phyloP scores from a whole-genome alignment of 2,113 vertebrate genomes.

The Etheostoma cragini region DNA sequence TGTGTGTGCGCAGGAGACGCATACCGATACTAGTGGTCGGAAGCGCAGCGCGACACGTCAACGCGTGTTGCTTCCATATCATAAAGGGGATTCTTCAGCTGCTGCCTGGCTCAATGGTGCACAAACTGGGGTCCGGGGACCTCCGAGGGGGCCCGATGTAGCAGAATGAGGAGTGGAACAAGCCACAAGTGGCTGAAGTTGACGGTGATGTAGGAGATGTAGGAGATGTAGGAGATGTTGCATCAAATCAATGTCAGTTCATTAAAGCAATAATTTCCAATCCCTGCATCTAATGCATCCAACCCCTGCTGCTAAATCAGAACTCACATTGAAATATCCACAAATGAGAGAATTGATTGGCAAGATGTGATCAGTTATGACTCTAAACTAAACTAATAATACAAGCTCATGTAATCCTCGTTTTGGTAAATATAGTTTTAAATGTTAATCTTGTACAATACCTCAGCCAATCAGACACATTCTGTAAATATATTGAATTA shows the following conservation, averaged over 20 bases:
- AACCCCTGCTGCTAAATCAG: neutral
- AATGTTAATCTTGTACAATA: neutral
- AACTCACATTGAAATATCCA: neutral
- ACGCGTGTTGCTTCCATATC: conserved; percentile 70
- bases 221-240: conserved; percentile 13
- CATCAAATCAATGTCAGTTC: conserved; percentile 15
- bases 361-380: neutral
- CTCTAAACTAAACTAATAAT: neutral
- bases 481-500: neutral
- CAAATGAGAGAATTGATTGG: too few species aligned
- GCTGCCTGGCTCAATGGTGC: conserved; percentile 49
- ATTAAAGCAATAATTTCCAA: neutral
- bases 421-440: neutral
- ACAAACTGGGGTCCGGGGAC: conserved; percentile 59
- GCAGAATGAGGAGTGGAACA: neutral
- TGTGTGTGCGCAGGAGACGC: conserved; percentile 58
- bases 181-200: conserved; percentile 31
- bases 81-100: conserved; percentile 62
- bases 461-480: neutral
- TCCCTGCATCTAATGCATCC: neutral
- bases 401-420: neutral
- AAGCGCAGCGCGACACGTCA: conserved; percentile 77
- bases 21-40: conserved; percentile 67
- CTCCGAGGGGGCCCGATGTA: neutral
- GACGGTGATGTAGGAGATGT: neutral